Evolutionary conservation across 2,888 invertebrate genomes (phyloP).

Genomic region (Mimas tiliae): DNA sequence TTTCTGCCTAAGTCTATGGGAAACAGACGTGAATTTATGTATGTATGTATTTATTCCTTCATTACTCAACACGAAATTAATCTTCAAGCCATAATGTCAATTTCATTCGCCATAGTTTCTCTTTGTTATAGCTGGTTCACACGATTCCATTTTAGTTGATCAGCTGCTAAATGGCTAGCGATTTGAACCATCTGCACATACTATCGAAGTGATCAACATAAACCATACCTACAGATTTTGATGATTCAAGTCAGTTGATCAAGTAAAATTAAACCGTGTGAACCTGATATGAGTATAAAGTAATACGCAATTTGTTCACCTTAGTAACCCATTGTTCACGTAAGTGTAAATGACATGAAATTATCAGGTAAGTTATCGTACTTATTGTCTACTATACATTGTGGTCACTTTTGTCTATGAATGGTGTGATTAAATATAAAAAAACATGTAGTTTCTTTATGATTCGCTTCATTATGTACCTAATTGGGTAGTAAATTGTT

Average conservation of each 20-base stretch:
- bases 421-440: slow-evolving; percentile 6
- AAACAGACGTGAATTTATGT: no score
- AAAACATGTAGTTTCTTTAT: background rate
- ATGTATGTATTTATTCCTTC: background rate
- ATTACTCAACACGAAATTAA: background rate
- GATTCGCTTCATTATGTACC: background rate
- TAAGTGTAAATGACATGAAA: slow-evolving; percentile 24
- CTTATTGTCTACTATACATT: slow-evolving; percentile 16
- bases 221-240: no score
- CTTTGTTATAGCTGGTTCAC: slow-evolving; percentile 1
- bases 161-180: no score
- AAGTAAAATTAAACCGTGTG: no score
- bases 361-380: slow-evolving; percentile 18
- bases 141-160: no score
- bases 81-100: slow-evolving; percentile 1
- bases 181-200: no score
- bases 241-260: no score
- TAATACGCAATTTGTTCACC: slow-evolving; percentile 24
- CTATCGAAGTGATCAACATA: no score
- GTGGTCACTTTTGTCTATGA: slow-evolving; percentile 22
- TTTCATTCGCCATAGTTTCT: slow-evolving; percentile 1
- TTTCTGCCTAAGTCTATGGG: no score
- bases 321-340: slow-evolving; percentile 20
- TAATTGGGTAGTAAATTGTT: no score
- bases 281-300: background rate